Evolutionary conservation across 2,797 vertebrate genomes (phyloP), one percentile per base, ranked within the genome.

Genomic region (Hirundo rustica): DNA sequence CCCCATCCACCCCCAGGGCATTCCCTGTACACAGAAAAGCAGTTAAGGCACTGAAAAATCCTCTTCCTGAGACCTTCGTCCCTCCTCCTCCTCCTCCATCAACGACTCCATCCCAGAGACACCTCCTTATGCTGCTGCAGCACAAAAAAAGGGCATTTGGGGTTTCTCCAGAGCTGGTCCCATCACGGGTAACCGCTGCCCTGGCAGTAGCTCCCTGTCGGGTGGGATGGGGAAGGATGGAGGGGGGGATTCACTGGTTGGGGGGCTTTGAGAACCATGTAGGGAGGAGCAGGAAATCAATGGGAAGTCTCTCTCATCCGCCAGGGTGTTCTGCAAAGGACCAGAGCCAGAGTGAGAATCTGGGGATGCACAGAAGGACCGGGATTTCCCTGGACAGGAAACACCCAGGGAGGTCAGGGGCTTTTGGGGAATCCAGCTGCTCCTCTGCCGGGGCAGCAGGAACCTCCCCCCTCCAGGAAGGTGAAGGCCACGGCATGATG

Each of bases 61-160:
- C 36, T 13, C 23, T 60, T 50, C 34, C 9, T 1, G 9, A 75
- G 38, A 18, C 29, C 34, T 75, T 79, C 75, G 48, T 57, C 51
- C 44, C 44, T n/a, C 47, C 42, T 76, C 30, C 34, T 74, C 40
- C 29, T 60, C 42, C n/a, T 60, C 26, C 32, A 66, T 19, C 32
- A 26, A n/a, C 53, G 18, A 16, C 42, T 78, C 20, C 16, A 1
- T 45, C 32, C 21, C 68, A 53, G 30, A n/a, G 18, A 22, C 11
- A n/a, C 3, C 5, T 0, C 5, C 2, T 6, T 5, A 0, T 1
- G 4, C 61, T 23, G 14, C 44, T 22, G 25, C 34, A 58, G 58
- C 36, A 11, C 9, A 47, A 19, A 17, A 57, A 78, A 48, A 12
- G 10, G 30, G 32, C 44, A 30, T 62, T 65, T 53, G 25, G 42